A percentile compares a stretch with the other conserved stretches of the same genome.
phyloP scores from a whole-genome alignment of 2,113 vertebrate species.

The Agapornis roseicollis region DNA sequence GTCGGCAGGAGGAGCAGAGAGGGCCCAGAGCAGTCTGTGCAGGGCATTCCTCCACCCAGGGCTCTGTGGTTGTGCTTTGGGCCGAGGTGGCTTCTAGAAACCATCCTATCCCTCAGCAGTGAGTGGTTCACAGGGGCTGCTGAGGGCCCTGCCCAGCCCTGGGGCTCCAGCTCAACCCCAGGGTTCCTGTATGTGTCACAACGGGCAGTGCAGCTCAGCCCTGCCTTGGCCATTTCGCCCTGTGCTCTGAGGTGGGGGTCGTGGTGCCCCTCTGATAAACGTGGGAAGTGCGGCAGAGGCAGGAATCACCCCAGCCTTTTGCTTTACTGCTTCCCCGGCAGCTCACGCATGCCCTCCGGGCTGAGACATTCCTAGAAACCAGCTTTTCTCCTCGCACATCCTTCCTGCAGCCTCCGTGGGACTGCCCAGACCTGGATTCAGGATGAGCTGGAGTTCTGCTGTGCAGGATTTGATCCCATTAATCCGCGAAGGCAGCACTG shows the following conservation, averaged over 20 bases:
- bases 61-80: background rate
- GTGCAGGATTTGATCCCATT: background rate
- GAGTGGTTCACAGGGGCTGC: rapidly evolving
- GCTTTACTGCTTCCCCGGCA: background rate
- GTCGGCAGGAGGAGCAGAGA: background rate
- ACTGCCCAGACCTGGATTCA: background rate
- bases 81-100: background rate
- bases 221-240: background rate
- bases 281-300: background rate
- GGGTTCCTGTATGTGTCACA: rapidly evolving
- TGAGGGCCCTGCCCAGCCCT: background rate
- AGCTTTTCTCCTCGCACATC: conserved; percentile 38
- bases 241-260: background rate
- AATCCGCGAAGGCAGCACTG: background rate
- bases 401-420: background rate
- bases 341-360: background rate
- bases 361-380: conserved; percentile 49
- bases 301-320: background rate
- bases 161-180: rapidly evolving
- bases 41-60: background rate
- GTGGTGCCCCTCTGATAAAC: background rate
- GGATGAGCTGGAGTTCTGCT: background rate
- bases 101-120: background rate
- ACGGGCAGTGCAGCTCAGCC: background rate
- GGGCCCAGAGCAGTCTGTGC: background rate